Conservation (phyloP, 2,888 invertebrate species). For the Teleiodes luculella region DNA sequence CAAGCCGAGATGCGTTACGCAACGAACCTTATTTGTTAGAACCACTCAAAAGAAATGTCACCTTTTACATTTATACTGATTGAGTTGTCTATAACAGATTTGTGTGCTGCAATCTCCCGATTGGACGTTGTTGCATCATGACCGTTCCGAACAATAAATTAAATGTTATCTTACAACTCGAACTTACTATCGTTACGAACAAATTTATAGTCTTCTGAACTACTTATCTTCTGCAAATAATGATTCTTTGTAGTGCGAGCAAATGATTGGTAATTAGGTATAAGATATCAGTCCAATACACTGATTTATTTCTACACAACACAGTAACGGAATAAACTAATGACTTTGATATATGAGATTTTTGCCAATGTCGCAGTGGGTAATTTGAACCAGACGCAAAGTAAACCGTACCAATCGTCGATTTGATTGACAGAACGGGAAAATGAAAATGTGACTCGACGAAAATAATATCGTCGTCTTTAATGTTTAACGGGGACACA, state of each 20-base stretch:
- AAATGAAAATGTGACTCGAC: conserved; percentile 9
- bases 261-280: background rate
- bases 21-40: conserved; percentile 16
- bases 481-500: conserved; percentile 8
- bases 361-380: conserved; percentile 35
- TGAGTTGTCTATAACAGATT: conserved; percentile 11
- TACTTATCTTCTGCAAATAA: background rate
- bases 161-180: background rate
- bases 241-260: background rate
- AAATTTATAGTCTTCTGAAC: background rate
- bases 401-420: conserved; percentile 9
- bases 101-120: background rate
- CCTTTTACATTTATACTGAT: conserved; percentile 12
- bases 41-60: conserved; percentile 7
- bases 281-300: background rate
- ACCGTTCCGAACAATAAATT: background rate
- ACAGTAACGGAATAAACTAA: background rate
- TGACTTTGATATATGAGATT: conserved; percentile 45
- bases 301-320: background rate
- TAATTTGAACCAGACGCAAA: conserved; percentile 14
- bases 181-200: background rate
- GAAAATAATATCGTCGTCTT: conserved; percentile 12
- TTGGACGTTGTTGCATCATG: background rate
- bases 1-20: conserved; percentile 27
- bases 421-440: conserved; percentile 18